phyloP scores from a whole-genome alignment of 1,140 invertebrate genomes.

The Microplitis demolitor region DNA sequence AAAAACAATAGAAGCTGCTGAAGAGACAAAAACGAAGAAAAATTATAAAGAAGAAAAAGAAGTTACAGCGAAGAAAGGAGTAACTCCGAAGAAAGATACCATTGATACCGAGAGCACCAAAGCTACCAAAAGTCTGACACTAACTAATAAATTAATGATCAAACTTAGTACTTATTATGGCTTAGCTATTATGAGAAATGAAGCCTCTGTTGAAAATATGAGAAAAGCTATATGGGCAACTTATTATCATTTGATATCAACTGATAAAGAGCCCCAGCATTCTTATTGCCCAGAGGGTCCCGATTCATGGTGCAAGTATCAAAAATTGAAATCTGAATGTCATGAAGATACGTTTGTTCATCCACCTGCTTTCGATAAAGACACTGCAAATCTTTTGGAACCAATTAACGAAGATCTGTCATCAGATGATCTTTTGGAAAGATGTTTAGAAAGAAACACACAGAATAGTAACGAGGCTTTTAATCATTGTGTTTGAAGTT shows the following conservation, averaged over 20 bases:
- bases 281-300: constrained; percentile 30
- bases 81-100: too few relatives aligned
- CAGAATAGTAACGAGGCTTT: constrained; percentile 33
- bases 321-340: constrained; percentile 17
- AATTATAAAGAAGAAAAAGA: too few relatives aligned
- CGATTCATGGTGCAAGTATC: constrained; percentile 35
- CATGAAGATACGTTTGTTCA: constrained; percentile 13
- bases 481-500: constrained; percentile 15
- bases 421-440: constrained; percentile 29
- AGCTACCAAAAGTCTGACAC: too few relatives aligned
- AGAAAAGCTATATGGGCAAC: constrained; percentile 35
- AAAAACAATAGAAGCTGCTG: too few relatives aligned
- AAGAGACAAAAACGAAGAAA: too few relatives aligned
- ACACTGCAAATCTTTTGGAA: constrained; percentile 30
- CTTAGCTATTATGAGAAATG: constrained; percentile 26
- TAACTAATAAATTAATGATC: too few relatives aligned
- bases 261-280: constrained; percentile 35
- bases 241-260: constrained; percentile 33
- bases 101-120: too few relatives aligned
- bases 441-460: constrained; percentile 35
- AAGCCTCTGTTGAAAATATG: constrained; percentile 23
- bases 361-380: too few relatives aligned
- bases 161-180: constrained; percentile 22
- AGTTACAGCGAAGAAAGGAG: too few relatives aligned
- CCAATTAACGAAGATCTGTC: constrained; percentile 35